Evolutionary conservation across 2,888 invertebrate species (phyloP), one percentile per base, ranked within the genome.

Genomic region (Diploptera punctata): DNA sequence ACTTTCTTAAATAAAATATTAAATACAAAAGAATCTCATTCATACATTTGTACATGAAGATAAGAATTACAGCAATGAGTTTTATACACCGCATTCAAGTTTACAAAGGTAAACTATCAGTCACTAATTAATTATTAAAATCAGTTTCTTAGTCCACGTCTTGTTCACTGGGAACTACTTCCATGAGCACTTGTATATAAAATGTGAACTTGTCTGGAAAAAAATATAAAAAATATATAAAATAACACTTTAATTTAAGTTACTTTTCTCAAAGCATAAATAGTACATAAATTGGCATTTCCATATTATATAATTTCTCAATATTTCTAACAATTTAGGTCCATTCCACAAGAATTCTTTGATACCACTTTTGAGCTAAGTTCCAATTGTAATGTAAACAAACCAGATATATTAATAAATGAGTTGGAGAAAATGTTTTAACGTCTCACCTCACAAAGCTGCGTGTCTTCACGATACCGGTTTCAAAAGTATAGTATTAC

Each of bases 161-260:
- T 18, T 65, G 47, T 21, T 65, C 65, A 16, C 26, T 65, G 16
- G 65, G 65, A 5, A 65, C 65, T 18, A 65, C 65, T n/a, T 65
- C 65, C 65, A 65, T 65, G 24, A 65, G 44, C 4, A 65, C 65
- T 65, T 65, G 65, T 29, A 65, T 47, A 26, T 24, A 65, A 18
- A 44, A 65, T 3, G 65, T 65, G 19, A 65, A 26, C 19, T 65
- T 65, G 18, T 65, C 65, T 65, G 65, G 7, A 65, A 65, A 24
- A 44, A 5, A 26, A 65, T 2, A 29, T 21, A 5, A 5, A 18
- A 21, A 16, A 5, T 54, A 54, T 18, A 65, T 5, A 65, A 16
- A 65, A 5, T 13, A 3, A 24, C 5, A 18, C n/a, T 5, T 29
- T 13, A 29, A 44, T 4, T 44, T 44, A 0, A 4, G 3, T 44